Base-by-base conservation (phyloP, 2,113 vertebrate genomes). In the Melanostigma gelatinosum region DNA sequence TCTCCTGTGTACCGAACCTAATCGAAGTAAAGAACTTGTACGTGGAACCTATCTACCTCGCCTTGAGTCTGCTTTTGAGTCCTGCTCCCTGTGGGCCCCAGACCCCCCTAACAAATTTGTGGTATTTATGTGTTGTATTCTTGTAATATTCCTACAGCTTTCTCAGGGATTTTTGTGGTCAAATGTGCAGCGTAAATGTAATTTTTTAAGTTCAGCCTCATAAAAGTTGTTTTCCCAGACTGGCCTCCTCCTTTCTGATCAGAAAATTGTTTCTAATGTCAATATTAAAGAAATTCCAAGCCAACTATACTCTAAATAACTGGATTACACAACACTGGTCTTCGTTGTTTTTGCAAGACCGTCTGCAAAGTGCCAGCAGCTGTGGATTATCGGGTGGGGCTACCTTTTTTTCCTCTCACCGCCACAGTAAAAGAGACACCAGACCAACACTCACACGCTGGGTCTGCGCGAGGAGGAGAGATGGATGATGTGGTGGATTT, bases 341-440 rank as follows among this genome's bases (percentile, higher is more conserved):
- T 24, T 70, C 6, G 58, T 68, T 78, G 46, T 40, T 80, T 77
- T 55, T 74, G 2, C 60, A 16, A 4, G 34, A 75, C 6, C n/a
- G 38, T 52, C 58, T 82, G 61, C 58, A 82, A 77, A 87, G 46
- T 32, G 75, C 72, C 83, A 42, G 11, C 62, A 76, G 75, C 69
- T 50, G 3, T 46, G 8, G 50, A 72, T 78, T 72, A 65, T 79
- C 18, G 90, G 90, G 90, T 90, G 90, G 87, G 91, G 90, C 89
- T 80, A 13, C 6, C 24, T 44, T 46, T 46, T 64, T 13, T 64
- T 18, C 24, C 54, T 24, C 38, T 50, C 48, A 6, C 52, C 52
- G 29, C 46, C 46, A 60, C 48, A 83, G 40, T 42, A 55, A 63
- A 71, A 72, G 36, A 67, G 69, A 79, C 84, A 82, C 66, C 72